phyloP scores from a whole-genome alignment of 2,113 vertebrate genomes.

The Recurvirostra avosetta region DNA sequence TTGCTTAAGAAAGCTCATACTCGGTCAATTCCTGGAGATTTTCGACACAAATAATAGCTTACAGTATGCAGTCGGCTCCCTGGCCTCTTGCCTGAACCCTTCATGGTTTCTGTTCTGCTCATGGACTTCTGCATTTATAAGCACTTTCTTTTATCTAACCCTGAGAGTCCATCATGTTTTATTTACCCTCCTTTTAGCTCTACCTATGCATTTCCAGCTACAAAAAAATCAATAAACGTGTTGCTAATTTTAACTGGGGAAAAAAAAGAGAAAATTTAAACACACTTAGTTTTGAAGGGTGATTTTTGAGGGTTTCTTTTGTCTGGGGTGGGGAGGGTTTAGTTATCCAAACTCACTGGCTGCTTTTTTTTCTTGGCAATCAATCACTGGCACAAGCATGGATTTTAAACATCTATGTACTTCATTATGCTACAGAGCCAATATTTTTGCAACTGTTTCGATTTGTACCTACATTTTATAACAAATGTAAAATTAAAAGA shows the following conservation, averaged over 20 bases:
- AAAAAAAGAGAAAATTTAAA: neutral
- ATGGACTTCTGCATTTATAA: conserved; percentile 37
- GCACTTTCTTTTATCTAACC: conserved; percentile 17
- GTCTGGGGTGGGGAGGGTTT: neutral
- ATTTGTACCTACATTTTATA: neutral
- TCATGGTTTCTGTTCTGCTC: neutral
- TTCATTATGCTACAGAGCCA: neutral
- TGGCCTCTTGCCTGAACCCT: conserved; percentile 35
- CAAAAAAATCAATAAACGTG: neutral
- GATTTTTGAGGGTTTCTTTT: neutral
- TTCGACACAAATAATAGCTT: neutral
- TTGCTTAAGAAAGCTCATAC: neutral
- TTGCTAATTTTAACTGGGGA: conserved; percentile 33
- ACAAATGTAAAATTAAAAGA: neutral
- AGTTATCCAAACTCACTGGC: neutral
- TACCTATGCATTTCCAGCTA: neutral
- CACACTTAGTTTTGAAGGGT: neutral
- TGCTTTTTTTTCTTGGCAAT: neutral
- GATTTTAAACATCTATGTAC: neutral
- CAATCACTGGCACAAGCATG: neutral
- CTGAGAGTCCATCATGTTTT: conserved; percentile 36
- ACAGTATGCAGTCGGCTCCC: neutral
- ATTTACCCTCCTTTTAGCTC: conserved; percentile 46
- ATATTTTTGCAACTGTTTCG: neutral
- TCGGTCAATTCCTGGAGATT: neutral